These are phyloP conservation scores for Saccostrea glomerata DNA, from an alignment of 1,140 invertebrate species.

Conservation along the genomic window DNA sequence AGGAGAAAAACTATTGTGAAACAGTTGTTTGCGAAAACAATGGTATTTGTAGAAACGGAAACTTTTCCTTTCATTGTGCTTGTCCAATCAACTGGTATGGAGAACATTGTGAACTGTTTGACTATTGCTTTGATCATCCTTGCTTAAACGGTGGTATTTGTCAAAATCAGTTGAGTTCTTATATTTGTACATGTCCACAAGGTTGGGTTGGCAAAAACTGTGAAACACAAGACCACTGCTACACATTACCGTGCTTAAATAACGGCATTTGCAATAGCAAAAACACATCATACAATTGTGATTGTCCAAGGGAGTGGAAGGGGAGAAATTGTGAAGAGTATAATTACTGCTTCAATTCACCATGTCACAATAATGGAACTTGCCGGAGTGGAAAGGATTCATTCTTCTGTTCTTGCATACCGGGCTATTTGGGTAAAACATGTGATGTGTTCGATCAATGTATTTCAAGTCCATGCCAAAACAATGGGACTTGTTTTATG, in stretches of 20 bases:
- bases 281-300: background rate
- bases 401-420: slow-evolving; percentile 47
- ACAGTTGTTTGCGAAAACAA: background rate
- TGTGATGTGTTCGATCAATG: slow-evolving; percentile 54
- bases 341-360: slow-evolving; percentile 30
- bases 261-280: slow-evolving; percentile 20
- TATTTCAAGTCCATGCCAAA: slow-evolving; percentile 35
- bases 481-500: slow-evolving; percentile 51
- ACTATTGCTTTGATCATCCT: background rate
- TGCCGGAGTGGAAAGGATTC: slow-evolving; percentile 46
- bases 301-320: slow-evolving; percentile 34
- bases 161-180: slow-evolving; percentile 33
- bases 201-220: slow-evolving; percentile 34
- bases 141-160: slow-evolving; percentile 43
- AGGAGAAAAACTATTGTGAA: slow-evolving; percentile 11
- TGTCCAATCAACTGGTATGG: slow-evolving; percentile 35
- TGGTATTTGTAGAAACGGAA: slow-evolving; percentile 29
- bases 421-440: slow-evolving; percentile 38
- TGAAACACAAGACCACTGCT: slow-evolving; percentile 6
- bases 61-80: background rate
- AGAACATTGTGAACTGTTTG: slow-evolving; percentile 17
- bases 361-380: slow-evolving; percentile 46
- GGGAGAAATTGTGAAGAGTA: slow-evolving; percentile 21
- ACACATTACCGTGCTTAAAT: background rate
- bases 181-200: slow-evolving; percentile 18